These are phyloP conservation scores for Baryphthengus martii DNA, from an alignment of 2,113 vertebrate species.

Conservation along the genomic window DNA sequence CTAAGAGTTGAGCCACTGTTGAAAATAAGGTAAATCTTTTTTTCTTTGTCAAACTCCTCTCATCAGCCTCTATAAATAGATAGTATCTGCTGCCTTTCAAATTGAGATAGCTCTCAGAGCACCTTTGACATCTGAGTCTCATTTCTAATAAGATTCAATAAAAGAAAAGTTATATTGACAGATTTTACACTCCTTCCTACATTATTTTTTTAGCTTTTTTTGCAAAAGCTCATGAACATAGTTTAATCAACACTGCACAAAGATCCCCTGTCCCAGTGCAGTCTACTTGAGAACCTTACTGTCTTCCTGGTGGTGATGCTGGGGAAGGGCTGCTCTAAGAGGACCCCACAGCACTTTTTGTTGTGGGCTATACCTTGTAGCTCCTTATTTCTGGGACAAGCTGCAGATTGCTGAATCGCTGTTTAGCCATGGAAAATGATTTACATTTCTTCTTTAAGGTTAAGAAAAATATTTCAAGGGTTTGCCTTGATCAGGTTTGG, in stretches of 20 bases:
- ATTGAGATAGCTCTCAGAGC: neutral
- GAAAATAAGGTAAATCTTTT: constrained; percentile 86
- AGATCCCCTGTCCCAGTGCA: neutral
- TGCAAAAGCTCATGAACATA: neutral
- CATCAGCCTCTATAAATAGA: too few relatives aligned
- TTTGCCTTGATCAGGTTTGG: neutral
- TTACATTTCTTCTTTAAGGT: neutral
- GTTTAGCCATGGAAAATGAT: neutral
- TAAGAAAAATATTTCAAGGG: neutral
- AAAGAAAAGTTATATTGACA: neutral
- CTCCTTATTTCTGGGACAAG: neutral
- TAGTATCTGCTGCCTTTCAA: neutral
- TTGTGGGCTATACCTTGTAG: neutral
- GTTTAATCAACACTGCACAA: neutral
- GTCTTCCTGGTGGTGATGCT: neutral
- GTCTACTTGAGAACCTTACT: neutral
- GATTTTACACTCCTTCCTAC: too few relatives aligned
- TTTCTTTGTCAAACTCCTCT: neutral
- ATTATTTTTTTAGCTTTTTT: neutral
- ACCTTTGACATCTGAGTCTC: neutral
- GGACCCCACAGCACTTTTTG: neutral
- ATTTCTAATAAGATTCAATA: neutral
- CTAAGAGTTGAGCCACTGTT: constrained; percentile 94
- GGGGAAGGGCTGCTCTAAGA: neutral
- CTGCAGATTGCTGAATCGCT: neutral